phyloP scores from a whole-genome alignment of 2,888 invertebrate genomes.

The Ochropleura leucogaster region DNA sequence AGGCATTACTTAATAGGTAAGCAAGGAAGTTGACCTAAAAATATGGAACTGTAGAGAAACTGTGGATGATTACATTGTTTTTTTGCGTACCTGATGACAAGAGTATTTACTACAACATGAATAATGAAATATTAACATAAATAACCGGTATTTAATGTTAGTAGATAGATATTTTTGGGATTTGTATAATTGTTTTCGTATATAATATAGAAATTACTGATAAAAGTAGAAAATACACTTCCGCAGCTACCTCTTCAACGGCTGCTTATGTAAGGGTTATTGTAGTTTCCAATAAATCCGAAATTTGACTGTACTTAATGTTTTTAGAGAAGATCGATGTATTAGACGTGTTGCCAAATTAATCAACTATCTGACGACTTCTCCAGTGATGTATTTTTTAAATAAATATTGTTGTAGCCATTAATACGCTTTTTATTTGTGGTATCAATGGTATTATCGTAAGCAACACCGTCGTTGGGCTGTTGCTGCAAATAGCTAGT shows the following conservation, averaged over 20 bases:
- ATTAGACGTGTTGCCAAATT: slow-evolving; percentile 57
- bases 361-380: slow-evolving; percentile 41
- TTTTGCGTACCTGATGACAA: neutral
- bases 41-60: slow-evolving; percentile 4
- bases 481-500: neutral
- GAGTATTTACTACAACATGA: neutral
- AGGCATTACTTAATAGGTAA: neutral
- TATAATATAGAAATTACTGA: neutral
- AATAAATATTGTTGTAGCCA: slow-evolving; percentile 56
- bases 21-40: slow-evolving; percentile 10
- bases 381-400: slow-evolving; percentile 50
- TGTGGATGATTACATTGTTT: slow-evolving; percentile 6
- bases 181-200: slow-evolving; percentile 6
- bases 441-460: neutral
- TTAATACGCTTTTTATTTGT: slow-evolving; percentile 6
- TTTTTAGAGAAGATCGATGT: slow-evolving; percentile 16
- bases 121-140: neutral
- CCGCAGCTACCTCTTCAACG: slow-evolving; percentile 21
- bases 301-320: slow-evolving; percentile 10
- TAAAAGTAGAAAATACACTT: slow-evolving; percentile 3
- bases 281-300: neutral
- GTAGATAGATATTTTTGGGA: slow-evolving; percentile 18
- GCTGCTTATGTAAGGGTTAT: slow-evolving; percentile 23
- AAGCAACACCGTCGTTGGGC: neutral
- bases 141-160: slow-evolving; percentile 17